Percentiles rank a stretch among this genome's conserved stretches.
Conservation (phyloP, 1,140 invertebrate genomes). For the Carposina sasakii region DNA sequence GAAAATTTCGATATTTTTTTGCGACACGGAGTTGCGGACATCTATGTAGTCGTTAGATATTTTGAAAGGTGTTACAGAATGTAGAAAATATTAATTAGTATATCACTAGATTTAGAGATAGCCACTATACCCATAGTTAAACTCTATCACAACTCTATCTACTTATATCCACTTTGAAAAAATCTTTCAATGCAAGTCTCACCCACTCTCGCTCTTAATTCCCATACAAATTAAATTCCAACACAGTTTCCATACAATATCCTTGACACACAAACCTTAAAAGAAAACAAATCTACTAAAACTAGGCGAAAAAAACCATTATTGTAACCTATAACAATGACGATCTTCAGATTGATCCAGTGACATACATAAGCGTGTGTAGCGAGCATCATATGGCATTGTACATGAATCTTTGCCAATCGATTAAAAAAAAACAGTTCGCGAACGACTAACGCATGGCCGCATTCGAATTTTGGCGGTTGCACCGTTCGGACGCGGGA, state of each 20-base stretch:
- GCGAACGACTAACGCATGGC: slow-evolving; percentile 22
- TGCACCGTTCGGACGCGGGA: slow-evolving; percentile 32
- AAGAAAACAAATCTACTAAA: neutral
- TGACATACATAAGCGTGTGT: slow-evolving; percentile 52
- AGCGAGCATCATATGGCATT: slow-evolving; percentile 44
- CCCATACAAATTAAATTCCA: neutral
- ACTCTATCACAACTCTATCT: neutral
- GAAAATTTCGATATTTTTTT: neutral
- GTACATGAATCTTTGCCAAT: slow-evolving; percentile 29
- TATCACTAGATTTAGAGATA: neutral
- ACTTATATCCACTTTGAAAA: neutral
- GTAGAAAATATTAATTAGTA: neutral
- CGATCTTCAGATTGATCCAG: slow-evolving; percentile 46
- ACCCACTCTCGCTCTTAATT: neutral
- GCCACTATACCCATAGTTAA: neutral
- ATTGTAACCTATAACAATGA: neutral
- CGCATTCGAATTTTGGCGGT: slow-evolving; percentile 44
- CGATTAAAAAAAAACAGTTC: slow-evolving; percentile 50
- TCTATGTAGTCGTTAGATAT: too few species aligned
- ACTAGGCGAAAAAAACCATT: neutral
- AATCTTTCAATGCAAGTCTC: neutral
- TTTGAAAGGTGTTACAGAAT: too few species aligned
- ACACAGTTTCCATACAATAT: neutral
- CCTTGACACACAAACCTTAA: neutral
- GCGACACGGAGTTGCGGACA: too few species aligned